Evolutionary conservation across 2,797 vertebrate genomes (phyloP), one percentile per base, ranked within the genome.

Genomic region (Sternotherus odoratus): DNA sequence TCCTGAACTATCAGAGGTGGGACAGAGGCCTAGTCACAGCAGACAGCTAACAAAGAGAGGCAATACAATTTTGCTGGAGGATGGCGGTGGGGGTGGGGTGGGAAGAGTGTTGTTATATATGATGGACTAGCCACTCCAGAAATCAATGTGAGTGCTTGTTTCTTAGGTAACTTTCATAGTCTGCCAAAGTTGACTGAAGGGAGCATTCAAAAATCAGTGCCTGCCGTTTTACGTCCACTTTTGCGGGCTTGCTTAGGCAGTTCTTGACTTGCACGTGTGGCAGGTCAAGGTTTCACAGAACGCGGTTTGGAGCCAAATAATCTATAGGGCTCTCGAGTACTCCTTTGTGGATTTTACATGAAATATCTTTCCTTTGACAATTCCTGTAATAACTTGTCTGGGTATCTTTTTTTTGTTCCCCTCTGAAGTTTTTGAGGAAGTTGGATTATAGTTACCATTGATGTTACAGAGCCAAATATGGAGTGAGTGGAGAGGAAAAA

Each of bases 201-300:
- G 94, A 95, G 88, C 93, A 95, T 90, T 84, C 88, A 94, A 66
- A 53, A 66, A 82, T 91, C 87, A 95, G 94, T 95, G 57, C 81
- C 63, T 88, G 78, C 54, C 87, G 80, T 91, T 43, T 93, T 84
- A 84, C 87, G 63, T 93, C 87, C 80, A 95, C 78, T 86, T 93
- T 95, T 94, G 75, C 82, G 90, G 80, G 69, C 21, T 87, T 91
- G 86, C 93, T 94, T 87, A 91, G 89, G 79, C 91, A 94, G 89
- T 88, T 96, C 95, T 94, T 11, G 82, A 93, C 91, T 95, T 92
- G 95, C 51, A 91, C 87, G 94, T 89, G 94, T 95, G 94, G 84
- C 86, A 93, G 93, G 49, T 93, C 94, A 89, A 26, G 90, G 93
- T 96, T 97, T 93, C 95, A 92, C 93, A 87, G 82, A 91, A 66